Conservation (phyloP, 1,140 invertebrate genomes). For the Glossosoma conforme region DNA sequence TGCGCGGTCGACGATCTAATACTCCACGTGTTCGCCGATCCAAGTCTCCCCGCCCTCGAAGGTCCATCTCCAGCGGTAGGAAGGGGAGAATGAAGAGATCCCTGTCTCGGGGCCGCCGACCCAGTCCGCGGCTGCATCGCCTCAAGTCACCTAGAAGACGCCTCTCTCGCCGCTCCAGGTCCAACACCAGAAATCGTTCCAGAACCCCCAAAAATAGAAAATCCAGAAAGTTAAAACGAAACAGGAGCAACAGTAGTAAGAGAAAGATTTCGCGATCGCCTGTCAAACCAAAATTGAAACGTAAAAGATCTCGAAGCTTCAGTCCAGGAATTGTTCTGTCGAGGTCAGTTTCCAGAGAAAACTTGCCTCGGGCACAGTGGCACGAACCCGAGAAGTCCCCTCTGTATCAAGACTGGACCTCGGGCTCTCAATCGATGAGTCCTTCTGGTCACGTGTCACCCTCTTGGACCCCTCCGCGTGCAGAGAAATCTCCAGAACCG, state of each 20-base stretch:
- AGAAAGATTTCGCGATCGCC: slow-evolving; percentile 29
- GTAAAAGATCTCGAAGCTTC: slow-evolving; percentile 31
- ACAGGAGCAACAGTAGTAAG: slow-evolving; percentile 32
- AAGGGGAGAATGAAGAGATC: slow-evolving; percentile 35
- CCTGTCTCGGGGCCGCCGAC: slow-evolving; percentile 39
- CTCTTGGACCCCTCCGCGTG: slow-evolving; percentile 48
- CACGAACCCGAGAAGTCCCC: slow-evolving; percentile 17
- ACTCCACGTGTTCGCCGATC: slow-evolving; percentile 21
- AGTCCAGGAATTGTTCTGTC: slow-evolving; percentile 30
- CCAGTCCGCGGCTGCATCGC: slow-evolving; percentile 36
- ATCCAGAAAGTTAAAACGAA: slow-evolving; percentile 32
- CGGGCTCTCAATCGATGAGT: slow-evolving; percentile 41
- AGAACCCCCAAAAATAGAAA: slow-evolving; percentile 37
- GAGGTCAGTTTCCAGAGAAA: slow-evolving; percentile 19
- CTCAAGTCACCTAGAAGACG: slow-evolving; percentile 36
- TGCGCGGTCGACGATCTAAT: slow-evolving; percentile 19
- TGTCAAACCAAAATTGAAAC: slow-evolving; percentile 33
- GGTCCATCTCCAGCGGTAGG: slow-evolving; percentile 40
- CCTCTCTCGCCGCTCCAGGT: slow-evolving; percentile 38
- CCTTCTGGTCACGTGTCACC: slow-evolving; percentile 36
- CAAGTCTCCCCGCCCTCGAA: slow-evolving; percentile 31
- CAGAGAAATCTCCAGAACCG: slow-evolving; percentile 37
- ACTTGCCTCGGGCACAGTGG: slow-evolving; percentile 8
- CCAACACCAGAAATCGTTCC: slow-evolving; percentile 47
- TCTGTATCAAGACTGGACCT: slow-evolving; percentile 33